A percentile compares a stretch with the other conserved stretches of the same genome.
phyloP scores from a whole-genome alignment of 2,888 invertebrate genomes.

The Margaritifera margaritifera region DNA sequence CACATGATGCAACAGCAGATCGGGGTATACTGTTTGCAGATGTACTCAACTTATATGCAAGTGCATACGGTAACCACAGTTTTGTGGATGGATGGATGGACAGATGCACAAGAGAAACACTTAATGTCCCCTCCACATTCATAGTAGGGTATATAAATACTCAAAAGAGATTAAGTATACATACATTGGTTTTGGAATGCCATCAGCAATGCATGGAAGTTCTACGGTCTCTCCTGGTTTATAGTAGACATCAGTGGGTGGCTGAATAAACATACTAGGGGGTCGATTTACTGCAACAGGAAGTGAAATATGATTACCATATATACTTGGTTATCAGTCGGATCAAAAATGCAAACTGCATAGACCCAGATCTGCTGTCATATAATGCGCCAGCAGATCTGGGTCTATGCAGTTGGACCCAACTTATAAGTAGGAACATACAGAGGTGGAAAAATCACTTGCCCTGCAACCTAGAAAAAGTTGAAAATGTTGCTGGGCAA shows the following conservation, averaged over 20 bases:
- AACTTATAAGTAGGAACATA: too few species aligned
- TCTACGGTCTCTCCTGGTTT: constrained; percentile 79
- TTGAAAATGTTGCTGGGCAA: too few species aligned
- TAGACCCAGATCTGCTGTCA: too few species aligned
- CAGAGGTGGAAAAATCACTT: too few species aligned
- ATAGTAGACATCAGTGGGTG: constrained; percentile 49
- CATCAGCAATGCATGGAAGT: constrained; percentile 96
- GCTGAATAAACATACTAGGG: constrained; percentile 53
- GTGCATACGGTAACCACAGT: background rate
- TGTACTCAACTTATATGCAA: too few species aligned
- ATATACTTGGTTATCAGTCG: too few species aligned
- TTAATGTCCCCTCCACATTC: background rate
- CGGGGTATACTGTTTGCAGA: too few species aligned
- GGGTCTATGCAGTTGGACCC: too few species aligned
- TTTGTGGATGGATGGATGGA: background rate
- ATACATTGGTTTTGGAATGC: constrained; percentile 94
- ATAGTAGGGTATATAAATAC: background rate
- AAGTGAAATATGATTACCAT: background rate
- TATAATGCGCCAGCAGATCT: too few species aligned
- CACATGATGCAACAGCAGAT: too few species aligned
- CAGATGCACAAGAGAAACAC: background rate
- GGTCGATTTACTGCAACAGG: constrained; percentile 47
- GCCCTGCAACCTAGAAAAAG: too few species aligned
- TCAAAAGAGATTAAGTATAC: constrained; percentile 65
- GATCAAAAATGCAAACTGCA: too few species aligned